These are phyloP conservation scores for Oncorhynchus mykiss DNA, from an alignment of 2,113 vertebrate species.

Conservation along the genomic window DNA sequence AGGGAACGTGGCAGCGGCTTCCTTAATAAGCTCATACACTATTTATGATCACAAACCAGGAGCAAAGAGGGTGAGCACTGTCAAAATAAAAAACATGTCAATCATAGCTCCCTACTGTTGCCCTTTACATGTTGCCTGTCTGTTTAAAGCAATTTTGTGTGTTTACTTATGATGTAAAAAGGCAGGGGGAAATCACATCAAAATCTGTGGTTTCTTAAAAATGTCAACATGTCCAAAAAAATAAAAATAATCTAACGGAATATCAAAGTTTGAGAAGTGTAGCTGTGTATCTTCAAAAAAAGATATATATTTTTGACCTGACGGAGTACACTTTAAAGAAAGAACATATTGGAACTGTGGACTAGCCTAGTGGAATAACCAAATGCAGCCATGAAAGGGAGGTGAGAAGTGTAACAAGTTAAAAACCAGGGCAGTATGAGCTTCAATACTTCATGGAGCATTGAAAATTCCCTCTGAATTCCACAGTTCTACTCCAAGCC, in stretches of 20 bases:
- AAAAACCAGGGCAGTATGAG: conserved; percentile 56
- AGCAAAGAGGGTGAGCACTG: conserved; percentile 63
- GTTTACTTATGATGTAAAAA: conserved; percentile 76
- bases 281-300: conserved; percentile 12
- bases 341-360: conserved; percentile 36
- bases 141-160: conserved; percentile 20
- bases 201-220: conserved; percentile 62
- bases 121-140: conserved; percentile 41
- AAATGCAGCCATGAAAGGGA: conserved; percentile 3
- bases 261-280: conserved; percentile 66
- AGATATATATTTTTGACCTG: conserved; percentile 72
- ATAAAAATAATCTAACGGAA: conserved; percentile 72
- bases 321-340: conserved; percentile 50
- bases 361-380: conserved; percentile 30
- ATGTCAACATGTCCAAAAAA: conserved; percentile 58
- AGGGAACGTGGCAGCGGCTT: conserved; percentile 48
- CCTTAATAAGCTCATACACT: conserved; percentile 77
- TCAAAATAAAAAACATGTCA: conserved; percentile 76
- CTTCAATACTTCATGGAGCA: conserved; percentile 72
- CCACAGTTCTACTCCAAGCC: conserved; percentile 62
- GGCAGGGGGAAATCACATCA: conserved; percentile 69
- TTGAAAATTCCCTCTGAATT: conserved; percentile 73
- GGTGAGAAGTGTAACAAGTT: conserved; percentile 57
- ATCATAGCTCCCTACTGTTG: conserved; percentile 67
- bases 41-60: conserved; percentile 76